Evolutionary conservation across 2,888 invertebrate genomes (phyloP).

Genomic region (Archaeoteleia sp.): DNA sequence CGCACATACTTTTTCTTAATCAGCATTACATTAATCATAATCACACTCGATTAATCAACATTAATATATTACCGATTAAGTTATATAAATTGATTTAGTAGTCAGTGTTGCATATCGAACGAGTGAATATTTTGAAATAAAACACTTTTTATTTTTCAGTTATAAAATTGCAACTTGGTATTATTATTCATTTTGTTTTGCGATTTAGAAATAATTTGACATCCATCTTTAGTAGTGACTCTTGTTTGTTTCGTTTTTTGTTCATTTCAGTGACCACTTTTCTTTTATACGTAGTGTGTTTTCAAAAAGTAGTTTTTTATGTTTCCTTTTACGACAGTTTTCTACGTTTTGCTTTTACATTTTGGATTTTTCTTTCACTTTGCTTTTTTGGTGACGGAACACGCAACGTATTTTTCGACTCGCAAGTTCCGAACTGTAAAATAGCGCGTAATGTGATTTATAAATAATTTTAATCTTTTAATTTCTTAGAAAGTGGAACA

Average conservation of each 20-base stretch:
- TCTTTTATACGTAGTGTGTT: conserved; percentile 54
- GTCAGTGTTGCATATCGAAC: conserved; percentile 7
- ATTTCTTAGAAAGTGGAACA: no score
- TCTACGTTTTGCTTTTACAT: conserved; percentile 48
- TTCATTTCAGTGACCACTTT: conserved; percentile 39
- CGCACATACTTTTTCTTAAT: conserved; percentile 66
- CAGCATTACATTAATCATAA: conserved; percentile 63
- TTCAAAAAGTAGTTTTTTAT: conserved; percentile 51
- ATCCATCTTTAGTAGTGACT: conserved; percentile 52
- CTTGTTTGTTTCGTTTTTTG: conserved; percentile 48
- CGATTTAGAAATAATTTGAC: conserved; percentile 23
- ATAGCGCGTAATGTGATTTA: no score
- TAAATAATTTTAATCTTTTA: no score
- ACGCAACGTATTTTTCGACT: conserved; percentile 22
- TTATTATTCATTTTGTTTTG: conserved; percentile 13
- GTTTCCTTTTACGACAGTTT: conserved; percentile 21
- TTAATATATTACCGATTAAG: conserved; percentile 53
- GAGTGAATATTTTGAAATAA: conserved; percentile 2
- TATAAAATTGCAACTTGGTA: no score
- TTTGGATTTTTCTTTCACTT: conserved; percentile 13
- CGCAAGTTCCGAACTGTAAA: conserved; percentile 18
- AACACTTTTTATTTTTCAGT: no score
- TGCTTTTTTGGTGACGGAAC: conserved; percentile 29
- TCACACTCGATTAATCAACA: conserved; percentile 59
- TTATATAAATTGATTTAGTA: conserved; percentile 28